Base-by-base conservation (phyloP, 2,113 vertebrate species). In the Coryphaenoides rupestris region DNA sequence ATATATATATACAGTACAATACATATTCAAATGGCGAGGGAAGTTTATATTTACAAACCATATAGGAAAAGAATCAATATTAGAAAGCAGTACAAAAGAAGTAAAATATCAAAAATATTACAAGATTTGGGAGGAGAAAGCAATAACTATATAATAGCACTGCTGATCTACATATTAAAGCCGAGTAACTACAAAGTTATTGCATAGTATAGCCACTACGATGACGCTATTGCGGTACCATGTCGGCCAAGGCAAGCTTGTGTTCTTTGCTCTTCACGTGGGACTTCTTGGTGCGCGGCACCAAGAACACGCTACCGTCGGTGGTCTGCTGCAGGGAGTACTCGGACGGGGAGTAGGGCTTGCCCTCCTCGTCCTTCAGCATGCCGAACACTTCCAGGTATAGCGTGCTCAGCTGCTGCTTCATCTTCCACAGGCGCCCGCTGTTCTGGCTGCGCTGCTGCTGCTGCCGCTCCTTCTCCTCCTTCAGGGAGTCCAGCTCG, bases 261-360 rank as follows among this genome's bases (percentile, higher is more conserved):
- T 76, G 61, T 61, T 68, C 26, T 74, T 92, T 81, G 79, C 86
- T 85, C 82, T 93, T 94, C 55, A 82, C 68, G 46, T 89, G 89
- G 78, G 92, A 90, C 83, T 93, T 95, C 89, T 91, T 98, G 72
- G 91, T 85, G 78, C 95, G 95, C n/a, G 97, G 95, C 75, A 99
- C 94, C 2, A 99, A 94, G 63, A 96, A 99, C 63, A 99, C 85
- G 12, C 79, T 95, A 73, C 96, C 95, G 2, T 99, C 94, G 2
- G 91, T 90, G 0, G 96, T 98, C 84, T 99, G 97, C 88, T 98
- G 95, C 57, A 98, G 90, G 14, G 95, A 98, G 81, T 96, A 99
- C 2, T 98, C 92, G 1, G 86, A 92, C 5, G 94, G 94, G 16
- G 95, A 98, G 74, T 96, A 99, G 3, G 93, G 88, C 24, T 92